A percentile compares a stretch with the other conserved stretches of the same genome.
Conservation (phyloP, 2,113 vertebrate species). For the Austrofundulus limnaeus region DNA sequence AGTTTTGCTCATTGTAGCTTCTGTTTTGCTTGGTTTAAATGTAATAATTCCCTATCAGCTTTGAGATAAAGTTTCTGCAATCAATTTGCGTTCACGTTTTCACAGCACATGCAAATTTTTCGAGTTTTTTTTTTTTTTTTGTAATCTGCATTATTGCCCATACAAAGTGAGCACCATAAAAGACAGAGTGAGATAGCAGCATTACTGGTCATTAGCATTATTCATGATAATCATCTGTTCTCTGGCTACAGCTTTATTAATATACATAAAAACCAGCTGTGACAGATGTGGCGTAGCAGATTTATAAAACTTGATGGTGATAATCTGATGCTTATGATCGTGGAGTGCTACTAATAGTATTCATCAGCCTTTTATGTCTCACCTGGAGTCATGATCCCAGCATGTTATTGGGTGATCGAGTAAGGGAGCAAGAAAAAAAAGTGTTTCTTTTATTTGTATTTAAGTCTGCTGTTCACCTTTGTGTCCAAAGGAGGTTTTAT, state of each 20-base stretch:
- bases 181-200: constrained; percentile 20
- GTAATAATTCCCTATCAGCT: no score
- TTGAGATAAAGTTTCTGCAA: no score
- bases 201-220: constrained; percentile 34
- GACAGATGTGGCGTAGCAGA: constrained; percentile 30
- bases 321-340: constrained; percentile 15
- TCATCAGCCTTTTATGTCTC: constrained; percentile 29
- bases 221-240: constrained; percentile 45
- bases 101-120: no score
- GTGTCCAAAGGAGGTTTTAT: constrained; percentile 6
- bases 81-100: no score
- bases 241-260: constrained; percentile 34
- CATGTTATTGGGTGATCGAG: not conserved
- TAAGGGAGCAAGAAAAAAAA: not conserved
- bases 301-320: constrained; percentile 44
- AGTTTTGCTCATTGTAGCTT: no score
- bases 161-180: constrained; percentile 1
- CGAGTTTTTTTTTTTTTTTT: not conserved
- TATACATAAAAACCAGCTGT: constrained; percentile 44
- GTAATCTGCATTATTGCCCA: constrained; percentile 5
- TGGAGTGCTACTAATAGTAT: constrained; percentile 16
- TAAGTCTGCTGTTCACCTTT: not conserved
- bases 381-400: constrained; percentile 17
- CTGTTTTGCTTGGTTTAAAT: no score
- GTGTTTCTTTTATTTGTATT: constrained; percentile 4